Base-by-base conservation (phyloP, 2,888 invertebrate genomes). In the Polydesmus complanatus region DNA sequence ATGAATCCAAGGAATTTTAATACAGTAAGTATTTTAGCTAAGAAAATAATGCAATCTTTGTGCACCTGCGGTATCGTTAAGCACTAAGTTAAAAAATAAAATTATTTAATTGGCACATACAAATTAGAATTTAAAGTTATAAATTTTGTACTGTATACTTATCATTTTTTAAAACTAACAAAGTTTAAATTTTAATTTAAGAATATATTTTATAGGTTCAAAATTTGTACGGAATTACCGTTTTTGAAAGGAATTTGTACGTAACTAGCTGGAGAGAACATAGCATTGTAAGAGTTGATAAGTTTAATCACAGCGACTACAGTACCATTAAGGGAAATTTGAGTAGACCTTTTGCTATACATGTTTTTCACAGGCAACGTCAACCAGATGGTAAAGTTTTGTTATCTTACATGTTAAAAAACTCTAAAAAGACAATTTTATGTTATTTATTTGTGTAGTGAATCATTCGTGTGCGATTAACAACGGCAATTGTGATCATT, bases 321-420 rank as follows among this genome's bases (percentile, higher is more conserved):
- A 72, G 74, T 63, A 75, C 77, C 23, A 60, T 70, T 27, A 64
- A 62, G 23, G 56, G 62, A 23, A 79, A 81, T 70, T 77, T 79
- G 60, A 79, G 77, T 61, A 76, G 81, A 48, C 84, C 85, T 18
- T 79, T 79, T 69, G 80, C 82, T 68, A 80, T 85, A 66, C 80
- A 85, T 66, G 80, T 86, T 55, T 88, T 82, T 74, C 89, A 89
- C 75, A 78, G 84, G 61, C 85, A 84, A 72, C 77, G 83, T 61
- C 90, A 91, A 73, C 89, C 89, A 14, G 77, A 81, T 69, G 80
- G 82, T 82, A n/a, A n/a, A n/a, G n/a, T n/a, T n/a, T n/a, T n/a
- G n/a, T n/a, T n/a, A n/a, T n/a, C n/a, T n/a, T n/a, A n/a, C n/a
- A 73, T 71, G 27, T 27, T 23, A 25, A 26, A 8, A 18, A 5